Conservation (phyloP, 2,797 vertebrate species). For the Rachycentron canadum region DNA sequence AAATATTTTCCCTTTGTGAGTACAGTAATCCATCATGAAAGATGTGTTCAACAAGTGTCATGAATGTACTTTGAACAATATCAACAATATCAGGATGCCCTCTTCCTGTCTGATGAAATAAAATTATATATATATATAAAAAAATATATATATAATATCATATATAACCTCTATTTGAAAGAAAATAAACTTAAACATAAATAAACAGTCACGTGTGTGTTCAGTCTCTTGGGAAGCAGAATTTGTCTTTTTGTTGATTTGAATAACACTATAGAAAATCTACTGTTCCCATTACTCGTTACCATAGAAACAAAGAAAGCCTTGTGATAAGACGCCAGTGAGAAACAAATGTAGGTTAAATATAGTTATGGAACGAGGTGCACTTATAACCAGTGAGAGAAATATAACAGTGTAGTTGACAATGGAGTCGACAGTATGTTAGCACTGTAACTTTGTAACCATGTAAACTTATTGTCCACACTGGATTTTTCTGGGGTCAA, state of each 20-base stretch:
- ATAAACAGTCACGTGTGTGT: background rate
- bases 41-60: slow-evolving; percentile 10
- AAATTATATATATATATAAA: too few relatives aligned
- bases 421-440: too few relatives aligned
- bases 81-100: background rate
- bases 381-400: background rate
- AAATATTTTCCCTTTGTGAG: background rate
- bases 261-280: slow-evolving; percentile 15
- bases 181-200: slow-evolving; percentile 6
- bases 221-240: slow-evolving; percentile 10
- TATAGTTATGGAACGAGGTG: slow-evolving; percentile 1
- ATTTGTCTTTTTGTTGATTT: slow-evolving; percentile 28
- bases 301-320: slow-evolving; percentile 41
- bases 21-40: slow-evolving; percentile 11
- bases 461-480: background rate
- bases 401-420: background rate
- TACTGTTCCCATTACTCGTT: slow-evolving; percentile 24
- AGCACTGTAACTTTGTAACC: background rate
- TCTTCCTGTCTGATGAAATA: background rate
- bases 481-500: background rate
- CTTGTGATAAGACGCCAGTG: background rate
- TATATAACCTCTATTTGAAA: background rate
- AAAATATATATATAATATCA: too few relatives aligned
- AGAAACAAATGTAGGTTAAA: slow-evolving; percentile 10
- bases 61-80: background rate